Conservation (phyloP, 1,140 invertebrate genomes). For the Trichonephila clavata region DNA sequence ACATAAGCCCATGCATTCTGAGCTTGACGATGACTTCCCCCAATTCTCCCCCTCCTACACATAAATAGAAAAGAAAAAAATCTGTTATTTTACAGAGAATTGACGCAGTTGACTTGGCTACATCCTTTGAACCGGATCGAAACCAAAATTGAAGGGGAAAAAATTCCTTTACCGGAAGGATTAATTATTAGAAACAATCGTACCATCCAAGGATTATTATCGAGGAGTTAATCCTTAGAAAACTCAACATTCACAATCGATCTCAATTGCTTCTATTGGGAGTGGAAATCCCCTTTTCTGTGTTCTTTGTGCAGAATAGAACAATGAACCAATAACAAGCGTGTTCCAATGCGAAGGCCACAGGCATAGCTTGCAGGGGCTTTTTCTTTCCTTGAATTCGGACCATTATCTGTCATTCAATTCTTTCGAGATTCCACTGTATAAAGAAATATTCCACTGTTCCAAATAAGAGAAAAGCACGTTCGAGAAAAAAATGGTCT, state of each 20-base stretch:
- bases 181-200: constrained; percentile 26
- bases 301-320: not conserved
- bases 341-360: constrained; percentile 6
- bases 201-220: not conserved
- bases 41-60: too few species aligned
- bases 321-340: constrained; percentile 22
- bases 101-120: not conserved
- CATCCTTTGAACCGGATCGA: not conserved
- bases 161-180: constrained; percentile 18
- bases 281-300: constrained; percentile 3
- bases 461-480: not conserved
- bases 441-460: not conserved
- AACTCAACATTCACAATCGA: not conserved
- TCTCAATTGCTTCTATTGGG: not conserved
- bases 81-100: too few species aligned
- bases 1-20: too few species aligned
- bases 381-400: constrained; percentile 3
- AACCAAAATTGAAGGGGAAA: not conserved
- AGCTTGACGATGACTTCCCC: too few species aligned
- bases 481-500: not conserved
- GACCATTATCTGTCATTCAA: not conserved
- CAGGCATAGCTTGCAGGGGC: not conserved
- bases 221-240: not conserved
- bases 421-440: not conserved
- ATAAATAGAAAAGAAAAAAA: too few species aligned